These are phyloP conservation scores for Poeciliopsis retropinna DNA, from an alignment of 2,113 vertebrate genomes.

Conservation along the genomic window DNA sequence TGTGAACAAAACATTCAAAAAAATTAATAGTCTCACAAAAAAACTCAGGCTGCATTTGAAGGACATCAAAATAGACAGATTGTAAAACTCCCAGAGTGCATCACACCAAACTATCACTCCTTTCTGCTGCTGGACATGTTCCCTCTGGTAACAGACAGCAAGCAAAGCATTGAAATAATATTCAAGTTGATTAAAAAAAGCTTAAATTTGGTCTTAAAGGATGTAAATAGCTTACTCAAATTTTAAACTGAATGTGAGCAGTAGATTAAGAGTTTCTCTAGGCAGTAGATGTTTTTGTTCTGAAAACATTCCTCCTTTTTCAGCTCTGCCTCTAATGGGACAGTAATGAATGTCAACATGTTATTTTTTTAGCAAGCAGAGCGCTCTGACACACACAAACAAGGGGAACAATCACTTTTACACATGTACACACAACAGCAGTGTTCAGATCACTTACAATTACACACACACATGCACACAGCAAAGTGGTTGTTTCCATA, in stretches of 20 bases:
- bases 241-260: not conserved
- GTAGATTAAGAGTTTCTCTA: not conserved
- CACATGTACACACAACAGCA: slow-evolving; percentile 11
- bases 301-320: not conserved
- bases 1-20: too few relatives aligned
- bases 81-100: not conserved
- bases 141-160: not conserved
- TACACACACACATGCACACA: not conserved
- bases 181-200: too few relatives aligned
- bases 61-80: not conserved
- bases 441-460: slow-evolving; percentile 3
- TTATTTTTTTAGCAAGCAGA: slow-evolving; percentile 19
- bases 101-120: not conserved
- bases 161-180: not conserved
- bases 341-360: slow-evolving; percentile 5
- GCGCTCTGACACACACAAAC: slow-evolving; percentile 6
- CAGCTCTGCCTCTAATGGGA: slow-evolving; percentile 4
- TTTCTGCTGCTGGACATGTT: not conserved
- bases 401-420: slow-evolving; percentile 9
- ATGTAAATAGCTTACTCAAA: not conserved
- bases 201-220: not conserved
- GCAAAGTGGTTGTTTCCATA: slow-evolving; percentile 46
- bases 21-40: not conserved
- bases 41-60: not conserved
- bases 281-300: not conserved